Evolutionary conservation across 2,113 vertebrate genomes (phyloP), one percentile per base, ranked within the genome.

Genomic region (Cercocebus atys): DNA sequence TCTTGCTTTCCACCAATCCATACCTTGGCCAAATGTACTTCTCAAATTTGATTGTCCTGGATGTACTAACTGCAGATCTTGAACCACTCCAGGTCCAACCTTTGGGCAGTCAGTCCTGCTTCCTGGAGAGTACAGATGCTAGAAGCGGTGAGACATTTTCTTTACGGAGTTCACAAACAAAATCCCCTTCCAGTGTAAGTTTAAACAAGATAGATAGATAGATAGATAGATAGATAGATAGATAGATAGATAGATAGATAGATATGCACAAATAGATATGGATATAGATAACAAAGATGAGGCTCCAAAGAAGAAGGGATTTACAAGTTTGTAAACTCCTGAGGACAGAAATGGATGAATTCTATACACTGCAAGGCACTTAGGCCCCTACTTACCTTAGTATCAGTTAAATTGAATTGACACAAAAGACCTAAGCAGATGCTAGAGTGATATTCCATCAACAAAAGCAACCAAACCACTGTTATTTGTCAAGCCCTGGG

Each of bases 351-450:
- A 70, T 47, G 32, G 14, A 43, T 35, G 40, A 52, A 13, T 64
- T 52, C 80, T 81, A 3, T 84, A 3, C 55, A 30, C 91, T 86
- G 9, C 20, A 82, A 16, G 93, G 45, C 45, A 52, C 10, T 23
- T 35, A 57, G 20, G 55, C 2, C 32, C 47, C 50, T 93, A 23
- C 47, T 76, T 95, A 76, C 25, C n/a, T 78, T 66, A 22, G 25
- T 61, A 50, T 50, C 76, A 23, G 13, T 87, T 92, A 75, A 64
- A 55, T 20, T 70, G 17, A 75, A 45, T 81, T 93, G 43, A 82
- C 81, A 88, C 18, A 70, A 40, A 94, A 89, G 40, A 96, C 22
- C 32, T 55, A 82, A 64, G 43, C 30, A 96, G 43, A 94, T n/a
- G 23, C 20, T 78, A 80, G 30, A 80, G 82, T 78, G 45, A 57